phyloP scores from a whole-genome alignment of 2,113 vertebrate species.

The Mellivora capensis region DNA sequence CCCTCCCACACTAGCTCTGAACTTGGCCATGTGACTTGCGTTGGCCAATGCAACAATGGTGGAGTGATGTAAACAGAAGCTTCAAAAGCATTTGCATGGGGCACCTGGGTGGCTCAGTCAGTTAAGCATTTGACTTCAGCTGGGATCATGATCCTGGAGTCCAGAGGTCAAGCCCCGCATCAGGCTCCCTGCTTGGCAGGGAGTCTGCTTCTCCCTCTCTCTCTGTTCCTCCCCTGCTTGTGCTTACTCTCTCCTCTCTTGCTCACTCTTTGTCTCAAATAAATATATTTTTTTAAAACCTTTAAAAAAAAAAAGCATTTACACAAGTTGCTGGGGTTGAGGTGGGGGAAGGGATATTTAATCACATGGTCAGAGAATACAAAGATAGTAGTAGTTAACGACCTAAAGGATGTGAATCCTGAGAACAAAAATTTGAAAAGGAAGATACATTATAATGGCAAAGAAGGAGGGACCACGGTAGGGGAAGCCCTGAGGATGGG shows the following conservation, averaged over 20 bases:
- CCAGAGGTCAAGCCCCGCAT: too few relatives aligned
- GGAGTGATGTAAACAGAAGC: not conserved
- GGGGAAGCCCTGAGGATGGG: not conserved
- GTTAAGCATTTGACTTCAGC: too few relatives aligned
- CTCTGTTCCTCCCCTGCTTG: too few relatives aligned
- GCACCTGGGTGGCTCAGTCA: too few relatives aligned
- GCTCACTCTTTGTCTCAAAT: too few relatives aligned
- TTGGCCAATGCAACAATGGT: not conserved
- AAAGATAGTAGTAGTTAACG: not conserved
- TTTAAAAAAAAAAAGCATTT: not conserved
- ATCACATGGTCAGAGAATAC: not conserved
- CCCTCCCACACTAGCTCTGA: not conserved
- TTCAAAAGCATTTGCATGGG: not conserved
- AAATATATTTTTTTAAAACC: too few relatives aligned
- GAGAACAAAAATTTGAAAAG: not conserved
- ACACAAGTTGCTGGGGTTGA: not conserved
- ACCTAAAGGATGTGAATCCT: not conserved
- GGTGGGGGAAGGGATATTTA: not conserved
- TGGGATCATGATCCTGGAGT: too few relatives aligned
- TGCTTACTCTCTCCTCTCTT: too few relatives aligned
- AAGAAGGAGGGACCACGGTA: not conserved
- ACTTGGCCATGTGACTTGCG: not conserved
- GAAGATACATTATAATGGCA: not conserved
- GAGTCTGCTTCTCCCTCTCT: too few relatives aligned
- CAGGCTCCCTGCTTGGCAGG: too few relatives aligned